Conservation (phyloP, 2,113 vertebrate genomes). For the Catharus minimus region DNA sequence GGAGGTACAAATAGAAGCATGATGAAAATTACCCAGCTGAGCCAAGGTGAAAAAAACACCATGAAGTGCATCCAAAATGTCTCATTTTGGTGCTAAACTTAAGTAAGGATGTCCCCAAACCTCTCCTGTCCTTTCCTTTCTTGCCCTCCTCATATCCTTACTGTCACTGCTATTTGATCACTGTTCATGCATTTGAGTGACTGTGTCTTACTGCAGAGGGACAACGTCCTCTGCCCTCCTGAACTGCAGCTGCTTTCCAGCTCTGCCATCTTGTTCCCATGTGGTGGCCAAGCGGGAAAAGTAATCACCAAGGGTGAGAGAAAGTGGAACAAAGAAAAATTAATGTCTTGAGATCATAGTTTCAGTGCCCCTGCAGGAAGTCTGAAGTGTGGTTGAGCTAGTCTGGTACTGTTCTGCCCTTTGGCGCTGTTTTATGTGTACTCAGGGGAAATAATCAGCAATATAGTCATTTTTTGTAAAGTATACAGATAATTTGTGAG, state of each 20-base stretch:
- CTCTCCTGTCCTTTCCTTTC: background rate
- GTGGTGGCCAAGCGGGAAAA: background rate
- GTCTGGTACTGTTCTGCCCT: background rate
- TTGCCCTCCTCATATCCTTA: background rate
- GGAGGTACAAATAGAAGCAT: background rate
- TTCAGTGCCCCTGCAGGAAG: background rate
- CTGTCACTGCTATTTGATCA: background rate
- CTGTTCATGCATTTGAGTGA: background rate
- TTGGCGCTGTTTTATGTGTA: background rate
- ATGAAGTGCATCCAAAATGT: background rate
- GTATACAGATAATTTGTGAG: background rate
- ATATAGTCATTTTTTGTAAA: background rate
- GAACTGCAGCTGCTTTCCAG: background rate
- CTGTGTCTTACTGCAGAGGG: background rate
- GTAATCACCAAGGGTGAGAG: background rate
- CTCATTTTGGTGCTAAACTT: background rate
- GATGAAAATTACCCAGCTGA: background rate
- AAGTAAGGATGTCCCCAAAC: background rate
- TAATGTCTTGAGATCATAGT: background rate
- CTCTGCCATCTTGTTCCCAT: background rate
- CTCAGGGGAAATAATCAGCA: background rate
- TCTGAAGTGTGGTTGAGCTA: background rate
- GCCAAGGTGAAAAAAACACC: background rate
- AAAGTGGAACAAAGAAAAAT: background rate
- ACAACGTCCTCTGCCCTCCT: accelerated